Evolutionary conservation across 2,888 invertebrate genomes (phyloP).

Genomic region (Ochropleura leucogaster): DNA sequence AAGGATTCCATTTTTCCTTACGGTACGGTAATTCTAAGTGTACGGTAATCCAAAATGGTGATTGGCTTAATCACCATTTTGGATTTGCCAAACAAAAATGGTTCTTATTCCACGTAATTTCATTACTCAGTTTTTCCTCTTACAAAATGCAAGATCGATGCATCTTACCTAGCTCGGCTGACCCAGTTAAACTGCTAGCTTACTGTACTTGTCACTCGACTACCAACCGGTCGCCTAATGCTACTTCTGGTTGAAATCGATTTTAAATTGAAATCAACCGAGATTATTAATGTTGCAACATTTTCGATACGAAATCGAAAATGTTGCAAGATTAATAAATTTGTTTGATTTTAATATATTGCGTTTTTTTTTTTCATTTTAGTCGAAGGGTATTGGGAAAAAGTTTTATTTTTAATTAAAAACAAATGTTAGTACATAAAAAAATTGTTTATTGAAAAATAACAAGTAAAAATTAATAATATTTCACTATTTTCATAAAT

Average conservation of each 20-base stretch:
- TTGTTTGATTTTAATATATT: not conserved
- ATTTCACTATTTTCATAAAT: no score
- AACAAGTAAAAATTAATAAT: no score
- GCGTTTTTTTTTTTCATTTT: not conserved
- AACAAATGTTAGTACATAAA: not conserved
- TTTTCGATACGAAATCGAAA: constrained; percentile 22
- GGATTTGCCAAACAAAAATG: no score
- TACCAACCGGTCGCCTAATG: constrained; percentile 50
- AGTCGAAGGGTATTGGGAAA: not conserved
- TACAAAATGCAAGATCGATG: constrained; percentile 67
- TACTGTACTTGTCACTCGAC: constrained; percentile 54
- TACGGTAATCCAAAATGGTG: no score
- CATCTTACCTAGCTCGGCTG: constrained; percentile 71
- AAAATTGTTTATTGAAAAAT: not conserved
- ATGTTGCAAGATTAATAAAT: not conserved
- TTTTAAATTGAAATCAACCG: constrained; percentile 53
- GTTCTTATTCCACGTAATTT: not conserved
- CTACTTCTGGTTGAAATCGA: constrained; percentile 51
- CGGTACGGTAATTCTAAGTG: no score
- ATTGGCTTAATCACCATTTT: no score
- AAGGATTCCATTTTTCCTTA: no score
- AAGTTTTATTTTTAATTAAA: not conserved
- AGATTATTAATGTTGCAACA: constrained; percentile 24
- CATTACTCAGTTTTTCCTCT: constrained; percentile 16
- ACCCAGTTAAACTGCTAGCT: constrained; percentile 66